These are phyloP conservation scores for Eupithecia subumbrata DNA, from an alignment of 2,888 invertebrate species.

Conservation along the genomic window DNA sequence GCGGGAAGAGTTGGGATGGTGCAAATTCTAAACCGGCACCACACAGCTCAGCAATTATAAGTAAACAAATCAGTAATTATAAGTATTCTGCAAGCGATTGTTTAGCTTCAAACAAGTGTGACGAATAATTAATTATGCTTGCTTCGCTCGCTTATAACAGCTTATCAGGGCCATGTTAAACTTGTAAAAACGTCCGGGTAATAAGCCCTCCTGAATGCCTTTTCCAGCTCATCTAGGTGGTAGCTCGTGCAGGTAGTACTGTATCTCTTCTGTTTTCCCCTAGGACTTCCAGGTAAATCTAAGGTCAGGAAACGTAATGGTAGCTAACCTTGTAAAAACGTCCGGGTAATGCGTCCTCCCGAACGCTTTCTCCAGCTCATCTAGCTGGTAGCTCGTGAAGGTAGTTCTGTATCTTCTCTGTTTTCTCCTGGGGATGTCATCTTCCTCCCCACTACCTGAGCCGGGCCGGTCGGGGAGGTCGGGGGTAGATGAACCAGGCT, in stretches of 20 bases:
- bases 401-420: slow-evolving; percentile 96
- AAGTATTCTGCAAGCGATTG: too few relatives aligned
- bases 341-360: slow-evolving; percentile 99
- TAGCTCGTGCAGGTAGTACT: slow-evolving; percentile 97
- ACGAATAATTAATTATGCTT: too few relatives aligned
- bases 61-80: too few relatives aligned
- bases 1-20: too few relatives aligned
- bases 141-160: too few relatives aligned
- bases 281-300: slow-evolving; percentile 84
- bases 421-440: slow-evolving; percentile 93
- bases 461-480: slow-evolving; percentile 73
- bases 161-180: slow-evolving; percentile 72
- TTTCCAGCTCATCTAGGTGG: slow-evolving; percentile 97
- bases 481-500: slow-evolving; percentile 69
- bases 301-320: background rate
- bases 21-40: too few relatives aligned
- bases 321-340: slow-evolving; percentile 94
- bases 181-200: slow-evolving; percentile 99
- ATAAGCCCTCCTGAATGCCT: slow-evolving; percentile 98
- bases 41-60: too few relatives aligned
- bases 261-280: slow-evolving; percentile 95
- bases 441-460: slow-evolving; percentile 83
- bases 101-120: too few relatives aligned
- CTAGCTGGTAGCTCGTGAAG: slow-evolving; percentile 96
- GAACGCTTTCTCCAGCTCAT: slow-evolving; percentile 98